Conservation (phyloP, 2,888 invertebrate genomes). For the Polymixis lichenea region DNA sequence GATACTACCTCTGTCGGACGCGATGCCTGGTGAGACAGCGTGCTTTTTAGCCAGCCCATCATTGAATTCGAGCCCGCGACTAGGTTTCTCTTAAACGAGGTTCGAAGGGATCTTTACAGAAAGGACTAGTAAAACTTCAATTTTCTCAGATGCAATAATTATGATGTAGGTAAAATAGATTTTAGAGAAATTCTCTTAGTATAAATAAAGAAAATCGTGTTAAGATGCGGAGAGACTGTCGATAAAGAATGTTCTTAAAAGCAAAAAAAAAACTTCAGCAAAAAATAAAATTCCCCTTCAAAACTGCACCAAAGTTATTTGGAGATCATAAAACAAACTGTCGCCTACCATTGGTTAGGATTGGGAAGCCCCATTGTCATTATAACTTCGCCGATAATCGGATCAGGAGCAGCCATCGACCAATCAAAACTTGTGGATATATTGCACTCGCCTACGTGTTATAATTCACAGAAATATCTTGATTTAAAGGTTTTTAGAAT, state of each 20-base stretch:
- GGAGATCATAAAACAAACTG: slow-evolving; percentile 28
- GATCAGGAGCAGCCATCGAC: slow-evolving; percentile 73
- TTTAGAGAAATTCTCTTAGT: background rate
- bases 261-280: background rate
- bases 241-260: background rate
- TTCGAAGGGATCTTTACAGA: too few species aligned
- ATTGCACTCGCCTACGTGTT: slow-evolving; percentile 60
- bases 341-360: slow-evolving; percentile 25
- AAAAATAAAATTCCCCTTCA: background rate
- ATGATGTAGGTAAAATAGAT: background rate
- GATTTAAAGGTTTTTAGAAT: slow-evolving; percentile 12
- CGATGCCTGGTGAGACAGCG: too few species aligned
- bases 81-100: too few species aligned
- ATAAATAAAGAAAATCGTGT: background rate
- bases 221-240: background rate
- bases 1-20: too few species aligned
- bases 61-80: too few species aligned
- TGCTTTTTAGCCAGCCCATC: too few species aligned
- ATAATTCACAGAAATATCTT: slow-evolving; percentile 16
- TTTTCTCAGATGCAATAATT: background rate
- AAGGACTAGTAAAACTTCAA: background rate
- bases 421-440: slow-evolving; percentile 77
- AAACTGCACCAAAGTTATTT: slow-evolving; percentile 46
- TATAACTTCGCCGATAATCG: slow-evolving; percentile 77
- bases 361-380: slow-evolving; percentile 69